A percentile compares a stretch with the other conserved stretches of the same genome.
Conservation (phyloP, 2,888 invertebrate species). For the Epinotia demarniana region DNA sequence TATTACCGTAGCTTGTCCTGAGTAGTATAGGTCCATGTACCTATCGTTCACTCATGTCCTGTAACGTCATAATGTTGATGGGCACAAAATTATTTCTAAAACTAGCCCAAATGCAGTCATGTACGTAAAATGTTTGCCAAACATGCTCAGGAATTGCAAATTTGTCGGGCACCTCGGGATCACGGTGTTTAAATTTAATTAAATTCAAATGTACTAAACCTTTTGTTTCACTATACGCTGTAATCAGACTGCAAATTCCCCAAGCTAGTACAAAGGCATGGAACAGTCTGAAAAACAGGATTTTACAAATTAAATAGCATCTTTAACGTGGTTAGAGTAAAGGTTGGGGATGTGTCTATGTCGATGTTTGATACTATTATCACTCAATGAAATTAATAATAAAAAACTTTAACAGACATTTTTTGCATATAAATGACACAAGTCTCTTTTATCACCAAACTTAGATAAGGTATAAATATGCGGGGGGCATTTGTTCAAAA, state of each 20-base stretch:
- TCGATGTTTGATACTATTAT: constrained; percentile 18
- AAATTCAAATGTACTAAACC: not conserved
- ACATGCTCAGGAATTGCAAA: not conserved
- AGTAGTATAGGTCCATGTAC: no score
- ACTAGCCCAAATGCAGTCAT: not conserved
- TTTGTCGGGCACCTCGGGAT: not conserved
- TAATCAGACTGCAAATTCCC: constrained; percentile 16
- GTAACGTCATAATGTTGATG: no score
- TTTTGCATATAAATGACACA: no score
- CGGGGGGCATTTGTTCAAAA: no score
- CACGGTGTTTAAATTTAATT: not conserved
- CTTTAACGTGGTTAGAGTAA: constrained; percentile 48
- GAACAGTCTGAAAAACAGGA: constrained; percentile 36
- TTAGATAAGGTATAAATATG: no score
- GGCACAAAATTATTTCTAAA: no score
- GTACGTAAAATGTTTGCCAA: not conserved
- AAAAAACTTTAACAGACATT: no score
- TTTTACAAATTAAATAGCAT: constrained; percentile 52
- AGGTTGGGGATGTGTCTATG: constrained; percentile 15
- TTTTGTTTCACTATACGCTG: constrained; percentile 8
- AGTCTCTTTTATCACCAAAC: no score
- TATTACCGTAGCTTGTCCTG: no score
- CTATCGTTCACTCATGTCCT: no score
- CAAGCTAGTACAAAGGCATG: constrained; percentile 11
- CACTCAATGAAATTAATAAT: not conserved